Base-by-base conservation (phyloP, 2,797 vertebrate species). In the Cephalopachus bancanus region DNA sequence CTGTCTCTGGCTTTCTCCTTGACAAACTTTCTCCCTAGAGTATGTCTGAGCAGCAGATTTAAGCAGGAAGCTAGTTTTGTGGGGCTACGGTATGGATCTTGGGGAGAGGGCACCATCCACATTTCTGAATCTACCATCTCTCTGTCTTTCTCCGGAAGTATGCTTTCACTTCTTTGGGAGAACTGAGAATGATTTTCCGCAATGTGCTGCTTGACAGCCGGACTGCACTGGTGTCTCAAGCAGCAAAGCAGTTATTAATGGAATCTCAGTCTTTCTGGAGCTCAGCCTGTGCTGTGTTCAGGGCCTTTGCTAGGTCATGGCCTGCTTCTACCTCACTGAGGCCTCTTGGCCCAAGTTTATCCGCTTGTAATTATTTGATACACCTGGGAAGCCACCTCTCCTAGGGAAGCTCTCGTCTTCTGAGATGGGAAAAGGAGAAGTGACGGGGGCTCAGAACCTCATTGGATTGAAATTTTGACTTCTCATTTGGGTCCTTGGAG, bases 131-230 rank as follows among this genome's bases (percentile, higher is more conserved):
- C 8, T 14, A 2, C 44, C 22, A 1, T 80, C 37, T n/a, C 53
- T 91, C 71, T 55, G 15, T 86, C 59, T 83, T 89, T 83, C 87
- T 93, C 74, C 78, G 88, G 60, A 95, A 93, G 72, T 62, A 60
- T 49, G 60, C 83, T 78, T 85, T 81, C 51, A 69, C 33, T 83
- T 86, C 53, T 92, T 89, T 86, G 89, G 92, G 60, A 72, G 79
- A 72, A 49, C 83, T 81, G 87, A 84, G n/a, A 84, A 69, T 16
- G 37, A 69, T 20, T 55, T 76, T 83, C 62, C 28, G 30, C 55
- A 3, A 17, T 12, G 44, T 62, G 51, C 57, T 60, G 17, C 60
- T 72, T 87, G 65, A 89, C 75, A 78, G 53, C 72, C 84, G 55
- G 12, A 51, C 44, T 26, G 8, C n/a, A 12, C 3, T 30, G 55